Evolutionary conservation across 2,888 invertebrate genomes (phyloP).

Genomic region (Melipona beecheii): DNA sequence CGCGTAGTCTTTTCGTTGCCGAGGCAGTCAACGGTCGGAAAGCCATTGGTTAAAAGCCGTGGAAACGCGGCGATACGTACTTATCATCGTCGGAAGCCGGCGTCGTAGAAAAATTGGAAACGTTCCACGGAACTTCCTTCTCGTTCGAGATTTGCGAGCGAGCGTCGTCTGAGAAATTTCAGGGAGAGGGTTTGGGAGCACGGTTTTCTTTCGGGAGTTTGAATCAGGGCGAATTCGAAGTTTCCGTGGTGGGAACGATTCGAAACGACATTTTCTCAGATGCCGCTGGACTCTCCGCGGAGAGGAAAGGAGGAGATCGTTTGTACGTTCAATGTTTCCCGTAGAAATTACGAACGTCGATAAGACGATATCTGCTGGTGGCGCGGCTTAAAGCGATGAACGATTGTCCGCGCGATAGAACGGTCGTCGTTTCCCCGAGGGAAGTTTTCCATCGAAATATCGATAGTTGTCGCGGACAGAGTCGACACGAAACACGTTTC

Average conservation of each 20-base stretch:
- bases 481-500: background rate
- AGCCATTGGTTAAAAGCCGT: conserved; percentile 62
- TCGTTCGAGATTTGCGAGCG: background rate
- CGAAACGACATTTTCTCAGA: background rate
- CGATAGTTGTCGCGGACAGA: conserved; percentile 3
- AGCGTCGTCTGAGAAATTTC: conserved; percentile 10
- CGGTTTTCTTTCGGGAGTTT: background rate
- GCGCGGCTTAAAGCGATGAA: conserved; percentile 2
- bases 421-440: background rate
- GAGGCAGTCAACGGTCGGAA: conserved; percentile 29
- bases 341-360: background rate
- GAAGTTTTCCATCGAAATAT: background rate
- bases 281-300: background rate
- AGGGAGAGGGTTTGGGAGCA: background rate
- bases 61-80: conserved; percentile 52
- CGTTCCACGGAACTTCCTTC: conserved; percentile 62
- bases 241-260: background rate
- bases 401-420: conserved; percentile 20
- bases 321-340: conserved; percentile 7
- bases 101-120: conserved; percentile 61
- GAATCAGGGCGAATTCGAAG: background rate
- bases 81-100: background rate
- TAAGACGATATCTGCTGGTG: background rate
- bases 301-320: background rate
- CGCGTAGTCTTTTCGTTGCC: conserved; percentile 5